phyloP scores from a whole-genome alignment of 2,888 invertebrate species.

The Cosmorhoe ocellata region DNA sequence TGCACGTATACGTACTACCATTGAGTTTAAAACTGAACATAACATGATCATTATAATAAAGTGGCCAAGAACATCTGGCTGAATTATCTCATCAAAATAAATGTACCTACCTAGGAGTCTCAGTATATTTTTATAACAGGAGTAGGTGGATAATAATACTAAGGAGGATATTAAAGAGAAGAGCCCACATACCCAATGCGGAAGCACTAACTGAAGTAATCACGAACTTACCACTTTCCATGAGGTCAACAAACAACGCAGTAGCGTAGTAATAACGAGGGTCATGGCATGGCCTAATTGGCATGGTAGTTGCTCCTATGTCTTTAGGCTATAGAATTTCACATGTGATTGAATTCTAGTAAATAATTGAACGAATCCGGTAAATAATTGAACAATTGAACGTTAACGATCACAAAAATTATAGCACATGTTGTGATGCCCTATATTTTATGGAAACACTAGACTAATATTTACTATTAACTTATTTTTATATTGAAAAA shows the following conservation, averaged over 20 bases:
- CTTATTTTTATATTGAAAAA: too few relatives aligned
- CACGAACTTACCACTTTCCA: slow-evolving; percentile 9
- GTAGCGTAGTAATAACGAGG: not conserved
- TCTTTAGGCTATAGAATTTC: slow-evolving; percentile 1
- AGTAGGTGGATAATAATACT: not conserved
- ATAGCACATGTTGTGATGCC: too few relatives aligned
- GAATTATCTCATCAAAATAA: slow-evolving; percentile 20
- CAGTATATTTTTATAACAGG: slow-evolving; percentile 14
- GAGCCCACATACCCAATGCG: too few relatives aligned
- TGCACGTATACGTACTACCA: not conserved
- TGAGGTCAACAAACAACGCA: slow-evolving; percentile 9
- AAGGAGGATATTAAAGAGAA: too few relatives aligned
- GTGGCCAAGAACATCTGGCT: slow-evolving; percentile 15
- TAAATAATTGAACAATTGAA: too few relatives aligned
- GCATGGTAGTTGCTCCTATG: slow-evolving; percentile 6
- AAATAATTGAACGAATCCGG: too few relatives aligned
- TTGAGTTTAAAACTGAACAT: not conserved
- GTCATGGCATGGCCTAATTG: slow-evolving; percentile 9
- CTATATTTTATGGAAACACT: too few relatives aligned
- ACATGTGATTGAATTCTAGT: too few relatives aligned
- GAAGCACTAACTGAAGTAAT: not conserved
- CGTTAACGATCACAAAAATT: too few relatives aligned
- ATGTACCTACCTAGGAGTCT: slow-evolving; percentile 1
- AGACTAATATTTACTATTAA: too few relatives aligned
- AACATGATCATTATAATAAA: slow-evolving; percentile 10